phyloP scores from a whole-genome alignment of 2,797 vertebrate genomes.

The Arremon brunneinucha region DNA sequence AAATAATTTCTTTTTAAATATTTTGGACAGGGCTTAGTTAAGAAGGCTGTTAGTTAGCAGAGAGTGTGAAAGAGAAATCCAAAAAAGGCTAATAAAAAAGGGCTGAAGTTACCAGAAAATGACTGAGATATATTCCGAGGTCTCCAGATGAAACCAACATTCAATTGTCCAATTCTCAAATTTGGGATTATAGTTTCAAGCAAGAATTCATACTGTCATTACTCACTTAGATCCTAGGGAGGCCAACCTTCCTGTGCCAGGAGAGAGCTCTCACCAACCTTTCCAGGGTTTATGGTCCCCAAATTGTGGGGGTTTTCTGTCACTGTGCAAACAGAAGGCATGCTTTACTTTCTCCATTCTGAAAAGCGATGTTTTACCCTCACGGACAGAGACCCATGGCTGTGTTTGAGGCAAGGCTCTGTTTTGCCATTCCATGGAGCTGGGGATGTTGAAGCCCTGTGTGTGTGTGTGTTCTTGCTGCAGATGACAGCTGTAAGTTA shows the following conservation, averaged over 20 bases:
- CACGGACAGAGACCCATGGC: fast-evolving
- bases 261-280: neutral
- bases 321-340: neutral
- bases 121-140: neutral
- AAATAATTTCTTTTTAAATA: neutral
- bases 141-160: neutral
- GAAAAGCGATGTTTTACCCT: fast-evolving
- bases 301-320: fast-evolving
- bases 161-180: neutral
- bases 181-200: neutral
- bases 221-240: neutral
- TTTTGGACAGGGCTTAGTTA: neutral
- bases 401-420: neutral
- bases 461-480: neutral
- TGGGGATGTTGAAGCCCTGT: neutral
- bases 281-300: neutral
- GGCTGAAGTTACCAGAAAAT: neutral
- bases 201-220: neutral
- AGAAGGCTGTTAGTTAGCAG: neutral
- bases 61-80: neutral
- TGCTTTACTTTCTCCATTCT: neutral
- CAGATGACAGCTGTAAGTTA: constrained; percentile 91
- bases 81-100: neutral
- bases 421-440: fast-evolving
- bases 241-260: neutral